phyloP scores from a whole-genome alignment of 2,888 invertebrate genomes.

The Fragum whitleyi region DNA sequence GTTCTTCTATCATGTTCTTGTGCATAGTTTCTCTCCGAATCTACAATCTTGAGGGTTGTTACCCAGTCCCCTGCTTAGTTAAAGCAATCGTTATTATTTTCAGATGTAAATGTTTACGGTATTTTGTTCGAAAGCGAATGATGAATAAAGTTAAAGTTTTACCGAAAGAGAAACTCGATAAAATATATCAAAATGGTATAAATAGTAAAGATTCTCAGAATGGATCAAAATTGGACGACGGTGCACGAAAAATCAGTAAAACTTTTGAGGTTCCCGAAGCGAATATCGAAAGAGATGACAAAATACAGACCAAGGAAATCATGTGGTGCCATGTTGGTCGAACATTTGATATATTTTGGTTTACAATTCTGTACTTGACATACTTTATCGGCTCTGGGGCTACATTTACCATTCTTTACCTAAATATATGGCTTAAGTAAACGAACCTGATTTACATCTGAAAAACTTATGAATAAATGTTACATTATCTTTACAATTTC shows the following conservation, averaged over 20 bases:
- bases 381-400: neutral
- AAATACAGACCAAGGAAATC: neutral
- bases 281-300: neutral
- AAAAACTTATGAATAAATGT: too few species aligned
- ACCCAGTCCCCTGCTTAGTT: neutral
- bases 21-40: constrained; percentile 53
- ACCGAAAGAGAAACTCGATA: neutral
- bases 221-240: neutral
- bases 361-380: neutral
- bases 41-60: constrained; percentile 19
- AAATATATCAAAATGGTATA: neutral
- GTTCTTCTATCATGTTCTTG: constrained; percentile 41
- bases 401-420: constrained; percentile 1
- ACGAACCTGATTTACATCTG: neutral
- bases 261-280: neutral
- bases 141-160: neutral
- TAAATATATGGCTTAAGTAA: neutral
- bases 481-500: too few species aligned
- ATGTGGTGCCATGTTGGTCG: constrained; percentile 19
- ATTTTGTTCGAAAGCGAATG: neutral
- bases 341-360: constrained; percentile 15
- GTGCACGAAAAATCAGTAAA: neutral
- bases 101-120: neutral
- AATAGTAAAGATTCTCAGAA: neutral
- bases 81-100: neutral